Conservation (phyloP, 2,797 vertebrate genomes). For the Mastacembelus armatus region DNA sequence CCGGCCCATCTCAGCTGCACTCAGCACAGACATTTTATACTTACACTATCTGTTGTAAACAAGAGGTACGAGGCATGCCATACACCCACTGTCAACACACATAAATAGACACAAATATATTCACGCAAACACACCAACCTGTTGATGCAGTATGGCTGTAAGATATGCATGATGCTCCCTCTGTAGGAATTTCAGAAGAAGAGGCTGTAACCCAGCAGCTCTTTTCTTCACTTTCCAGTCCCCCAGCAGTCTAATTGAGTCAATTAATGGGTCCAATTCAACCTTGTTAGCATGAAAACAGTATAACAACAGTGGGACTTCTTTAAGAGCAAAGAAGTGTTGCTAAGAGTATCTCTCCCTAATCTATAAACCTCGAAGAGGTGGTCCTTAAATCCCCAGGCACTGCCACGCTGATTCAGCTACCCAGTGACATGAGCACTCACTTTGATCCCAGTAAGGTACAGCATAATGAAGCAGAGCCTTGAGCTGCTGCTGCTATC, state of each 20-base stretch:
- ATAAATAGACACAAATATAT: neutral
- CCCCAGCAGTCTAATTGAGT: neutral
- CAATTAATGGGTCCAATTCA: conserved; percentile 13
- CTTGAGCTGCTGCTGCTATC: conserved; percentile 11
- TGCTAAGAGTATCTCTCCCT: neutral
- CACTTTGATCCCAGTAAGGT: neutral
- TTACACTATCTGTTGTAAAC: conserved; percentile 13
- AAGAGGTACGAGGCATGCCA: conserved; percentile 18
- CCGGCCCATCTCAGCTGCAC: neutral
- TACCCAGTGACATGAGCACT: conserved; percentile 15
- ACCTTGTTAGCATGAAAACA: conserved; percentile 1
- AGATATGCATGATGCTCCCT: conserved; percentile 80
- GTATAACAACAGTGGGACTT: neutral
- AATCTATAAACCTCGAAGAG: conserved; percentile 6
- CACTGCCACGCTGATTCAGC: neutral
- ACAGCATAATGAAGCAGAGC: neutral
- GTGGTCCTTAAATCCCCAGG: conserved; percentile 12
- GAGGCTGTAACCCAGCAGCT: conserved; percentile 7
- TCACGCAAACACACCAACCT: conserved; percentile 72
- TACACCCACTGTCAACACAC: conserved; percentile 5
- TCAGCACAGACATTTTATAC: neutral
- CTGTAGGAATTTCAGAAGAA: conserved; percentile 16
- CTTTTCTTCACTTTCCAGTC: conserved; percentile 32
- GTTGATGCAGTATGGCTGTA: conserved; percentile 85
- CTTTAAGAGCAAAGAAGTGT: neutral